Evolutionary conservation across 2,888 invertebrate species (phyloP), one percentile per base, ranked within the genome.

Genomic region (Caenorhabditis auriculariae): DNA sequence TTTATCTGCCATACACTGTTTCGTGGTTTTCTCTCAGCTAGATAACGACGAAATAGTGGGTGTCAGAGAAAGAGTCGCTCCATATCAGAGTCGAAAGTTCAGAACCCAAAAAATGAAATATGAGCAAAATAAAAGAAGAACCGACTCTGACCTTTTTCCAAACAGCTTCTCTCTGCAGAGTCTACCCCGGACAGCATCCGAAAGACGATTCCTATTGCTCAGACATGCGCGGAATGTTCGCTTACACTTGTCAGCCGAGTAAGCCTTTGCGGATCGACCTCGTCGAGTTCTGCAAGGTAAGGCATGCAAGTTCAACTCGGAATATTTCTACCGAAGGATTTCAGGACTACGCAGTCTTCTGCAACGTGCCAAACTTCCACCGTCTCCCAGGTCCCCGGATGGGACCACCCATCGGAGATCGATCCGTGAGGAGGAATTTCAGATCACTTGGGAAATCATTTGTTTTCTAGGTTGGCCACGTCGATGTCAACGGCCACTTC

Each of bases 281-380:
- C 21, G 74, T 74, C 32, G 74, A 76, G 49, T 76, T 76, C 46
- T 76, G 76, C 47, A 74, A 76, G 58, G 73, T 73, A 17, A 29
- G 48, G 27, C 5, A 5, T 29, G 15, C 7, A 17, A 29, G 7
- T 28, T 15, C 9, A 24, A 23, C 5, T 5, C 6, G 24, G 15
- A 51, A 38, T 24, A 41, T 3, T 6, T 6, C n/a, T 6, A 47
- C 19, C 4, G 45, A n/a, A 23, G 37, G 26, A 21, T 60, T 66
- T 44, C 49, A 73, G 72, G 74, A 76, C 47, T 76, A 76, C 54
- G 48, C 76, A 5, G 67, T 67, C 4, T 66, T 74, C 32, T 76
- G 76, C 41, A 52, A 64, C 15, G 62, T 74, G 26, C 67, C 69
- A 9, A 76, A 76, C 55, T 72, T 73, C 50, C 76, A 76, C 44